These are phyloP conservation scores for Pseudomugil tenellus DNA, from an alignment of 2,797 vertebrate species.

Conservation along the genomic window DNA sequence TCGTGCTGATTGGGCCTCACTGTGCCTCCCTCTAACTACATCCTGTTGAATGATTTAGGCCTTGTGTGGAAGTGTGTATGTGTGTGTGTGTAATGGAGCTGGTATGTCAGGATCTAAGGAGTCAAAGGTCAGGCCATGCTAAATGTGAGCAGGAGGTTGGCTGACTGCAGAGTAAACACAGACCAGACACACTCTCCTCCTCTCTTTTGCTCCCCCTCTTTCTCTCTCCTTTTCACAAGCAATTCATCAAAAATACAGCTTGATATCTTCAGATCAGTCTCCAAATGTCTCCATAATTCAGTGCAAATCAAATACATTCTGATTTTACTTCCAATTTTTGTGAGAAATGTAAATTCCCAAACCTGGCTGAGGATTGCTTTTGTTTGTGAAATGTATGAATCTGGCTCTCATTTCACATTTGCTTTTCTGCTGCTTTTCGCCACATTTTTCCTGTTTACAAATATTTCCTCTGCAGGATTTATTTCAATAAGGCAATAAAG, in stretches of 20 bases:
- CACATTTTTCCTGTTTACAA: slow-evolving; percentile 61
- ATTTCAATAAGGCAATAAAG: slow-evolving; percentile 66
- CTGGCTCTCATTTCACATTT: slow-evolving; percentile 43
- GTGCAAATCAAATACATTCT: slow-evolving; percentile 24
- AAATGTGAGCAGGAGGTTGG: slow-evolving; percentile 82
- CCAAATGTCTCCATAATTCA: slow-evolving; percentile 44
- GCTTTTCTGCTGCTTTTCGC: slow-evolving; percentile 51
- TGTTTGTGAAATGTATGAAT: slow-evolving; percentile 52
- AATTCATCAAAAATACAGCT: slow-evolving; percentile 14
- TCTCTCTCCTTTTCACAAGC: slow-evolving; percentile 5
- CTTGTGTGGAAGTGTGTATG: slow-evolving; percentile 45
- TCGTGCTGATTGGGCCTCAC: slow-evolving; percentile 67
- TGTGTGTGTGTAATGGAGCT: slow-evolving; percentile 71
- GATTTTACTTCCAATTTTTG: slow-evolving; percentile 32
- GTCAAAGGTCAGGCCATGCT: slow-evolving; percentile 78
- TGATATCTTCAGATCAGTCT: slow-evolving; percentile 9
- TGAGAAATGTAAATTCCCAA: slow-evolving; percentile 42
- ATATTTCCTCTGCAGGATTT: slow-evolving; percentile 53
- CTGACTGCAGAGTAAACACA: slow-evolving; percentile 79
- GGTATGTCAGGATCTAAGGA: slow-evolving; percentile 77
- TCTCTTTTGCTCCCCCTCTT: slow-evolving; percentile 20
- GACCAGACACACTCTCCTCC: slow-evolving; percentile 72
- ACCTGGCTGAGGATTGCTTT: slow-evolving; percentile 42
- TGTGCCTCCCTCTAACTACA: slow-evolving; percentile 77
- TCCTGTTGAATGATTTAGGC: slow-evolving; percentile 83